Evolutionary conservation across 2,888 invertebrate species (phyloP), one percentile per base, ranked within the genome.

Genomic region (Papilio gigon): DNA sequence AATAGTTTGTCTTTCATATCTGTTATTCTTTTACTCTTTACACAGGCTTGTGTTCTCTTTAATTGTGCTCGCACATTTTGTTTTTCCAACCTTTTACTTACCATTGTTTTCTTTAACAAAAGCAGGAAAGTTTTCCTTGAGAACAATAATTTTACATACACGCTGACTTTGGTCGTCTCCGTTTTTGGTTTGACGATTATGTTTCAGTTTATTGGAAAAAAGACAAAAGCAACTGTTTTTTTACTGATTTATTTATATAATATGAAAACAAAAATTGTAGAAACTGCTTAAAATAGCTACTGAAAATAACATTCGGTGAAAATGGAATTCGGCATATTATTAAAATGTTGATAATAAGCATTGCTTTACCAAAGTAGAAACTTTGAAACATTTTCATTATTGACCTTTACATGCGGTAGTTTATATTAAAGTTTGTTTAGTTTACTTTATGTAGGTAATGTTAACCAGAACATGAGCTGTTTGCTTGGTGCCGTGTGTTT

Each of bases 391-490:
- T 56, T 56, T 17, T 30, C 30, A 3, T 56, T 56, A 56, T 30
- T 56, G 30, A 56, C 53, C 53, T 56, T 30, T 30, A 56, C 30
- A 56, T 56, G 12, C 53, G 30, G 27, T 17, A 53, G 65, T 42
- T 65, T 66, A 47, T 25, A 59, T 42, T 35, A 25, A 66, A 66
- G 33, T 66, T 60, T 66, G 66, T 60, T 66, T 47, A 27, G 59
- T 66, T 66, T 65, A 65, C 30, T 65, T 65, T 65, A 58, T 37
- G 47, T 20, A 37, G 37, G 12, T 25, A 35, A 37, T 27, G 33
- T 60, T 60, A 60, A 47, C 3, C 59, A 25, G 11, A 47, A 59
- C 47, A 33, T 66, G 33, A 59, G 50, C 33, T 59, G 66, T 66
- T 66, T 66, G 47, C 22, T 66, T 47, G 47, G 37, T 37, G 25